Base-by-base conservation (phyloP, 2,113 vertebrate genomes). In the Phylloscopus trochilus region DNA sequence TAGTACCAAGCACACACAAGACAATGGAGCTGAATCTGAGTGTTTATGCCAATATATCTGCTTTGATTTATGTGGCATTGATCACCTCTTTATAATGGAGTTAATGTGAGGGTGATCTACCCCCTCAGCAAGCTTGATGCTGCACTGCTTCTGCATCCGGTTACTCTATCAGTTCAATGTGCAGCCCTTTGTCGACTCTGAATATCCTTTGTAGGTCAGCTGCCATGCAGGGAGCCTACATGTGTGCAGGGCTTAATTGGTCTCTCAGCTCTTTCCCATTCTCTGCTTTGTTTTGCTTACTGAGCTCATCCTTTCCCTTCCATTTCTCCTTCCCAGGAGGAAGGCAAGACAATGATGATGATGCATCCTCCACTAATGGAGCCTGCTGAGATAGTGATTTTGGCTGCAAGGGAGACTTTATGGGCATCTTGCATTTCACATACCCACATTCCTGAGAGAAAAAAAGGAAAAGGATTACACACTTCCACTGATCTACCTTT, bases 161-260 rank as follows among this genome's bases (percentile, higher is more conserved):
- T 58, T 73, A 17, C 66, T 92, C 69, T n/a, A 21, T 44, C 64
- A 27, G 70, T 59, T 79, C 72, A 20, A 16, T 5, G 16, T 73
- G 58, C 81, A 83, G 73, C 66, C 60, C 44, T 79, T 79, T 80
- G 91, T 74, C 7, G 39, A 56, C 75, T 15, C 51, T 33, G 82
- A 93, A 46, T 51, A 84, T 66, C 51, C 74, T 96, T 90, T 94
- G 87, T 87, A 93, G 87, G 82, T 93, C 93, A 95, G 75, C 76
- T 92, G 90, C 93, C 55, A 20, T 8, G 51, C 67, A 66, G 84
- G 87, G 84, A 92, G 55, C 70, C 75, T 52, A 15, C 55, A 46
- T 52, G 46, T 44, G 68, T 74, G 52, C 43, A 24, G 55, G 17
- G 53, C 60, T 94, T 94, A 91, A 91, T 77, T 94, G 92, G 78